phyloP scores from a whole-genome alignment of 2,113 vertebrate species.

The Turdus rufiventris region DNA sequence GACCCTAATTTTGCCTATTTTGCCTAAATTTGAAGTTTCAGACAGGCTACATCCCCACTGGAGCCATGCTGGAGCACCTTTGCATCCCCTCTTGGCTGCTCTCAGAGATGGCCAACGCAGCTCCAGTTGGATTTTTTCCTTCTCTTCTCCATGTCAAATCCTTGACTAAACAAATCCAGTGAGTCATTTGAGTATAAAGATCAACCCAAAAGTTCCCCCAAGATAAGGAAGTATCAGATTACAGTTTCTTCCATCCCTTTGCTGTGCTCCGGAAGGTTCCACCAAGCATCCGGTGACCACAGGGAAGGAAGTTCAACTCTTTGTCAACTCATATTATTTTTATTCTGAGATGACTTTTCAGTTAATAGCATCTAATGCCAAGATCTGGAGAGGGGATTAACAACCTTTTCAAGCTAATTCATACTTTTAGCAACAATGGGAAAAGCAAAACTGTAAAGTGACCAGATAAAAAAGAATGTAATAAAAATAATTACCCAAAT shows the following conservation, averaged over 20 bases:
- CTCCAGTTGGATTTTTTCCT: not conserved
- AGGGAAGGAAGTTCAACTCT: not conserved
- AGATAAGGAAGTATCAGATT: not conserved
- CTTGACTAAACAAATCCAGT: not conserved
- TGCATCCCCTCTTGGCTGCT: not conserved
- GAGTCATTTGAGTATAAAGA: not conserved
- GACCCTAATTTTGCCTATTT: not conserved
- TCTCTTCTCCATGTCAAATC: not conserved
- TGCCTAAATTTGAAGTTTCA: not conserved
- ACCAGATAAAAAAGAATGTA: not conserved
- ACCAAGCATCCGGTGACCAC: not conserved
- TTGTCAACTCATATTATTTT: not conserved
- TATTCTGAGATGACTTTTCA: not conserved
- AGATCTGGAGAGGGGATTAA: not conserved
- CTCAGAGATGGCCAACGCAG: not conserved
- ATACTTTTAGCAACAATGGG: not conserved
- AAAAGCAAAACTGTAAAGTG: not conserved
- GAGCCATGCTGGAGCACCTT: not conserved
- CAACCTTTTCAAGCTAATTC: not conserved
- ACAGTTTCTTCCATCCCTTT: not conserved
- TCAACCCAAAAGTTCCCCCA: not conserved
- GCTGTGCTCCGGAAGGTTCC: accelerated
- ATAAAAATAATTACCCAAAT: not conserved
- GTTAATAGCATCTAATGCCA: not conserved
- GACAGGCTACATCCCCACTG: accelerated